Evolutionary conservation across 2,888 invertebrate species (phyloP), one percentile per base, ranked within the genome.

Genomic region (Drosophila pullipes): DNA sequence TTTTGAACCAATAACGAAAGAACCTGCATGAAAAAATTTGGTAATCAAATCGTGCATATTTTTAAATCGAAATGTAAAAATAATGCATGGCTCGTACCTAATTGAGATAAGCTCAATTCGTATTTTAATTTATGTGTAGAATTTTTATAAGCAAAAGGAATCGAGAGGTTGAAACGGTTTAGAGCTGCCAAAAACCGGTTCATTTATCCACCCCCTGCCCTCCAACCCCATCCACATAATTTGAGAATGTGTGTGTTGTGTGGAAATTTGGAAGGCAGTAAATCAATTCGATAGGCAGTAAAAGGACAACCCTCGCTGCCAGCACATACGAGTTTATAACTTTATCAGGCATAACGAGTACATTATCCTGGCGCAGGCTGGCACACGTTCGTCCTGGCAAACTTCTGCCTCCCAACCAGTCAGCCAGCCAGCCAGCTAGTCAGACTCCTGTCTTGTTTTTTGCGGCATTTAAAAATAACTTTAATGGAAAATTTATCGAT

Each of bases 401-500:
- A 30, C 39, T 7, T 35, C 74, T 47, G 25, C 47, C 22, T 47
- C 22, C 16, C 7, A 37, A 28, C 13, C 49, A 39, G 47, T 9
- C 33, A 37, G 47, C 16, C 39, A 37, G 39, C 6, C 44, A 41
- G 49, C 11, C 39, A 37, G 28, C 28, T 57, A 41, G 41, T 25
- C 39, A 37, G 52, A 61, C 44, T 63, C 63, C 61, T 74, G 79
- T 69, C 72, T 83, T 86, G 82, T 82, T 83, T 82, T 89, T 79
- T 83, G 84, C 79, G 85, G 90, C 87, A 88, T 90, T 91, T 88
- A 86, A 89, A 90, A 91, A 87, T 91, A 90, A 90, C 91, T 92
- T 92, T 91, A 93, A 93, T 93, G 91, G 90, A 84, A 91, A 92
- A 89, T 92, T 91, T 92, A 93, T 93, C 92, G 93, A 93, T 92